These are phyloP conservation scores for Napeogenes inachia DNA, from an alignment of 2,888 invertebrate genomes.

Conservation along the genomic window DNA sequence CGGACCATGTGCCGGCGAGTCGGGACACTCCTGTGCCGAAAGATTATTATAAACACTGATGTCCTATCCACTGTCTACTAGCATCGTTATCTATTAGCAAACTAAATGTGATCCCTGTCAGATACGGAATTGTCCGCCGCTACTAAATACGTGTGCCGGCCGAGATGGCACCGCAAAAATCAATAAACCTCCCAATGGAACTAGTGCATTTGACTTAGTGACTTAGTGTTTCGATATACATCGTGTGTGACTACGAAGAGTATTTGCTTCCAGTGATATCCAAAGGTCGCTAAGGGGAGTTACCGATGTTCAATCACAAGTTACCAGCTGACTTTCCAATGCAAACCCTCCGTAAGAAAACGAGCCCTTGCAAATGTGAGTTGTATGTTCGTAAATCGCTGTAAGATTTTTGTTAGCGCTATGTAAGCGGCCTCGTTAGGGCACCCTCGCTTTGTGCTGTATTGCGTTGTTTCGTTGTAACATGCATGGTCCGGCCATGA, in stretches of 20 bases:
- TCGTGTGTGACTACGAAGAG: slow-evolving; percentile 56
- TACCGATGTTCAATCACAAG: slow-evolving; percentile 77
- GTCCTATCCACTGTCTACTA: slow-evolving; percentile 36
- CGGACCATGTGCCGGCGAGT: slow-evolving; percentile 47
- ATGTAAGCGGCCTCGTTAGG: slow-evolving; percentile 42
- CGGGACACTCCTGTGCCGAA: slow-evolving; percentile 41
- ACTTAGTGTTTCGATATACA: slow-evolving; percentile 40
- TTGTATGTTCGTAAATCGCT: slow-evolving; percentile 53
- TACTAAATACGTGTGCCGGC: slow-evolving; percentile 34
- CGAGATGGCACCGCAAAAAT: slow-evolving; percentile 56
- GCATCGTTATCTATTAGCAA: slow-evolving; percentile 26
- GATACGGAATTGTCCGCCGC: slow-evolving; percentile 40
- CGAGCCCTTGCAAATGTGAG: slow-evolving; percentile 96
- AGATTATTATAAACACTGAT: slow-evolving; percentile 44
- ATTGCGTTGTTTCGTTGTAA: slow-evolving; percentile 65
- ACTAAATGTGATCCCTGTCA: slow-evolving; percentile 23
- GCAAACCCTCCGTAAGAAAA: slow-evolving; percentile 96
- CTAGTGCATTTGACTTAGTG: slow-evolving; percentile 47
- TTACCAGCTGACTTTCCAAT: slow-evolving; percentile 80
- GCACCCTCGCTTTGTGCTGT: slow-evolving; percentile 56
- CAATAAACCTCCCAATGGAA: slow-evolving; percentile 59
- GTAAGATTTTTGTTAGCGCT: slow-evolving; percentile 56
- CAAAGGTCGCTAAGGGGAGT: slow-evolving; percentile 45
- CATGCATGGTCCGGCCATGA: slow-evolving; percentile 61
- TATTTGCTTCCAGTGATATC: slow-evolving; percentile 65